Conservation (phyloP, 2,113 vertebrate genomes). For the Polypterus senegalus region DNA sequence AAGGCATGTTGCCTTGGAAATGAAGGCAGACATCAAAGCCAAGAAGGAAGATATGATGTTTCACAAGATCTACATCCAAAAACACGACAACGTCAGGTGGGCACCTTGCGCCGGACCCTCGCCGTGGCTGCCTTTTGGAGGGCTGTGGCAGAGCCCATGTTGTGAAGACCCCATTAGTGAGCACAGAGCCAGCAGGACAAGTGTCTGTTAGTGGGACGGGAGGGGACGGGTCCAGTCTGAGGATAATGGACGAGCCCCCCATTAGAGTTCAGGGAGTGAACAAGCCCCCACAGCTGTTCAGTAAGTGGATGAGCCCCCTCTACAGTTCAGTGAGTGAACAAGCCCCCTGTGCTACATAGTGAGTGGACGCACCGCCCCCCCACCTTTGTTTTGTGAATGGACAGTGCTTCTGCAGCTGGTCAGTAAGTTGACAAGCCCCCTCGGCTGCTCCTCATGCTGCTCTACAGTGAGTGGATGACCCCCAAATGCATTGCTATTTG, state of each 20-base stretch:
- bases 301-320: neutral
- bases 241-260: too few relatives aligned
- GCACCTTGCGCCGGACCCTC: neutral
- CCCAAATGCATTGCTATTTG: too few relatives aligned
- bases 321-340: neutral
- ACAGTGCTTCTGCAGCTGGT: too few relatives aligned
- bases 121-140: neutral
- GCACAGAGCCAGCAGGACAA: neutral
- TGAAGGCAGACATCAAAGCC: conserved; percentile 96
- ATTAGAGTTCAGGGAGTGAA: too few relatives aligned
- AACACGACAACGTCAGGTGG: conserved; percentile 94
- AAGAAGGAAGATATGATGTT: conserved; percentile 98
- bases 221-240: too few relatives aligned
- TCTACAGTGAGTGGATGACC: too few relatives aligned
- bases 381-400: too few relatives aligned
- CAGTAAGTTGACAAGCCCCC: too few relatives aligned
- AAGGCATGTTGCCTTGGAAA: conserved; percentile 94
- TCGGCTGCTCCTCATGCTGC: too few relatives aligned
- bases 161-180: neutral
- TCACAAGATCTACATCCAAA: conserved; percentile 97
- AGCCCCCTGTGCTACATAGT: neutral
- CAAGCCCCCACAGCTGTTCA: neutral
- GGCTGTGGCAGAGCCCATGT: neutral
- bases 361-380: too few relatives aligned
- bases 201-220: too few relatives aligned